Evolutionary conservation across 2,113 vertebrate genomes (phyloP), one percentile per base, ranked within the genome.

Genomic region (Gobio gobio): DNA sequence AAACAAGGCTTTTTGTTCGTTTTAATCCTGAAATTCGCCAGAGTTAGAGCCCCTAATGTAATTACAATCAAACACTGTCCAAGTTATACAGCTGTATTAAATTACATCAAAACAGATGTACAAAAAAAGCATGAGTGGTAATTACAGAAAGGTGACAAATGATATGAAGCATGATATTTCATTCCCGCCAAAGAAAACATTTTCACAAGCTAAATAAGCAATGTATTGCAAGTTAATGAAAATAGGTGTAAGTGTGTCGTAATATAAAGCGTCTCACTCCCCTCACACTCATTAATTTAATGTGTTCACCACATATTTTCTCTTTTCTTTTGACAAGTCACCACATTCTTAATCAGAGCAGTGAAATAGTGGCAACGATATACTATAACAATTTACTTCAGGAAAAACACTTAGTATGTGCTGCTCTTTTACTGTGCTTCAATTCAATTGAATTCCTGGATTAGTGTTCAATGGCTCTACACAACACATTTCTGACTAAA

Each of bases 1-100:
- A 86, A 89, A 78, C 85, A 91, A 93, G 92, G 49, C 83, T 88
- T 93, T 92, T 94, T 91, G 91, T 93, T 93, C 90, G 90, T 90
- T 91, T 92, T 90, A 76, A 90, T 91, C 84, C 87, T 95, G 93
- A 94, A 93, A 94, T 92, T 94, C 92, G 88, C 93, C 92, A 95
- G 93, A 92, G 91, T 93, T 86, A 87, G 87, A 89, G 88, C 24
- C 87, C 90, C 88, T 90, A 77, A 87, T 87, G 87, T 92, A 86
- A 95, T 93, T 90, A 90, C 87, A 88, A 88, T 89, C 90, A 92
- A 95, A 91, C 75, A 85, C 86, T 78, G 89, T 91, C 84, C 63
- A 89, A 90, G 84, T 84, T 88, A 78, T 73, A 86, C 86, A 63
- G 74, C 83, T 72, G 90, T 56, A 61, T 88, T 89, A 85, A 22